Evolutionary conservation across 2,797 vertebrate species (phyloP).

Genomic region (Acropternis orthonyx): DNA sequence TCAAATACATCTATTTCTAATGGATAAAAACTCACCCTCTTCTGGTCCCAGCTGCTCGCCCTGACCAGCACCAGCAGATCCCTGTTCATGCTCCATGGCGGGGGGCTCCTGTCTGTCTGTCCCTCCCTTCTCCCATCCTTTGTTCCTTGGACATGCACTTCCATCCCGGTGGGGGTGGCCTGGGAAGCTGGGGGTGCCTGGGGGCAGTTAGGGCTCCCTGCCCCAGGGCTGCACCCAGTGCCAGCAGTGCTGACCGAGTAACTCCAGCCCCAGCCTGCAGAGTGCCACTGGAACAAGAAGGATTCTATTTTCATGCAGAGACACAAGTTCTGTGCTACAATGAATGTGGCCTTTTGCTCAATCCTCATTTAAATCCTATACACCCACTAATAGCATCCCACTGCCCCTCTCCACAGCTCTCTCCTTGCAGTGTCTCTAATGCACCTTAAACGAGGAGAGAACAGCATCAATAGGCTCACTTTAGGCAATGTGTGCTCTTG

Average conservation of each 20-base stretch:
- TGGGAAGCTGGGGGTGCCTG: neutral
- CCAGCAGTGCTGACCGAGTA: neutral
- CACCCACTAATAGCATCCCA: neutral
- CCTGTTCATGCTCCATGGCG: rapidly evolving
- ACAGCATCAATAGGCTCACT: neutral
- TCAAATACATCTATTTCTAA: neutral
- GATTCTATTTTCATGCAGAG: neutral
- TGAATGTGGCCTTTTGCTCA: neutral
- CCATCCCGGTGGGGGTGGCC: neutral
- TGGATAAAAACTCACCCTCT: neutral
- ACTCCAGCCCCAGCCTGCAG: neutral
- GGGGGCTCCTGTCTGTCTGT: neutral
- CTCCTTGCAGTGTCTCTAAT: neutral
- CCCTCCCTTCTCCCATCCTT: neutral
- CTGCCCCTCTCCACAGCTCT: neutral
- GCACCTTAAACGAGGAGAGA: neutral
- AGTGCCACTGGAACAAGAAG: neutral
- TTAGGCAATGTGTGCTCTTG: neutral
- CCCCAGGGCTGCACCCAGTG: neutral
- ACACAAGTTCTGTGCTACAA: neutral
- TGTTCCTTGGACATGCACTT: neutral
- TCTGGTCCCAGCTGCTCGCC: no score
- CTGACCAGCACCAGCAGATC: neutral
- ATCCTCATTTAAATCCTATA: neutral
- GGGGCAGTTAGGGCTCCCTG: neutral